Evolutionary conservation across 2,113 vertebrate genomes (phyloP), one percentile per base, ranked within the genome.

Genomic region (Sapayoa aenigma): DNA sequence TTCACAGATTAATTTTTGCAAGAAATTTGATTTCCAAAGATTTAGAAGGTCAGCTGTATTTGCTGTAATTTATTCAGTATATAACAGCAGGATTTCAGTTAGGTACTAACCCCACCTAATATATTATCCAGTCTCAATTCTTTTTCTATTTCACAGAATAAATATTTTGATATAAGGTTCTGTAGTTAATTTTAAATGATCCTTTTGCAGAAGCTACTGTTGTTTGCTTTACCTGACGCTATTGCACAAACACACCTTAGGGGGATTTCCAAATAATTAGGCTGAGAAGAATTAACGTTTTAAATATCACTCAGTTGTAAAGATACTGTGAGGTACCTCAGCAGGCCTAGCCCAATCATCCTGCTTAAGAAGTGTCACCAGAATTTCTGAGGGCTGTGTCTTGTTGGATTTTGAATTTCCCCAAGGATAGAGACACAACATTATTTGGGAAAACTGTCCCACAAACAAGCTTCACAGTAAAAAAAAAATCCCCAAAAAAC

Each of bases 1-100:
- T 93, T 95, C 84, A 68, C 71, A 85, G 44, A 93, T 75, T 94
- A 95, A 95, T 91, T 94, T 75, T 63, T 67, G 14, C n/a, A 94
- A 85, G 42, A 80, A 87, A 84, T 74, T 90, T 90, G 20, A 82
- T 90, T 96, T 95, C 49, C 37, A 74, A 58, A 35, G 9, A 39
- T 94, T 87, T 80, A 84, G 47, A 52, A 67, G 41, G 69, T 92
- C 69, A 76, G 11, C 3, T 52, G 27, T 78, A 68, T 95, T 94
- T 90, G 14, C 30, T 69, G 62, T 44, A 80, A 82, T 77, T 93
- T 91, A 49, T 85, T 93, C 89, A 65, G 53, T 76, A 37, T 6
- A 31, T 33, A 79, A 84, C 30, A 35, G 25, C 39, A 66, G 78
- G 25, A 88, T 75, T 86, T 90, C 82, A 93, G 86, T 69, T 11